Evolutionary conservation across 2,888 invertebrate species (phyloP).

Genomic region (Drosophila mettleri): DNA sequence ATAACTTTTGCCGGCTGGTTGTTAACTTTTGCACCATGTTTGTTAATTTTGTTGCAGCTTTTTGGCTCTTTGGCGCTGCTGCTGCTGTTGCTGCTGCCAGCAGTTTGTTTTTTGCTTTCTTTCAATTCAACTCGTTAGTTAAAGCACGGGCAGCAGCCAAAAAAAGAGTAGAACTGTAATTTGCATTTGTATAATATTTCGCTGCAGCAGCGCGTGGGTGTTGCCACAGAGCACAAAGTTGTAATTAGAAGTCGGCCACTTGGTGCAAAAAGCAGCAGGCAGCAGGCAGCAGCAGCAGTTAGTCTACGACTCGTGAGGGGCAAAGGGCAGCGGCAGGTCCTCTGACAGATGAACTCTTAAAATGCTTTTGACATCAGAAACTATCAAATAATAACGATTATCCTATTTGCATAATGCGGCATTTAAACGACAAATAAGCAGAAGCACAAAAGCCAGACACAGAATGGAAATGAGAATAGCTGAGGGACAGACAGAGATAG

Average conservation of each 20-base stretch:
- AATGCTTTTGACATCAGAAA: conserved; percentile 78
- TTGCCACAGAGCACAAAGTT: conserved; percentile 41
- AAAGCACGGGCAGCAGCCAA: conserved; percentile 9
- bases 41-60: conserved; percentile 54
- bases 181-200: conserved; percentile 42
- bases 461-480: conserved; percentile 33
- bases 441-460: conserved; percentile 54
- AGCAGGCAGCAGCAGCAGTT: background rate
- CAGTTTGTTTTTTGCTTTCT: conserved; percentile 24
- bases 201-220: conserved; percentile 36
- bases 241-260: conserved; percentile 54
- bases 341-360: conserved; percentile 60
- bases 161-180: conserved; percentile 14
- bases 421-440: conserved; percentile 77
- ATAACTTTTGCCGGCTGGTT: conserved; percentile 68
- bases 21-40: conserved; percentile 65
- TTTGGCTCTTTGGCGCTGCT: conserved; percentile 33
- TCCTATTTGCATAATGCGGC: conserved; percentile 78
- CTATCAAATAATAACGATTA: conserved; percentile 81
- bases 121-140: conserved; percentile 47
- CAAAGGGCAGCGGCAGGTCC: conserved; percentile 14
- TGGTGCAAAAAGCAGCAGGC: conserved; percentile 2
- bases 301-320: background rate
- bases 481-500: conserved; percentile 1
- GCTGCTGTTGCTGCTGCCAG: conserved; percentile 1